A percentile compares a stretch with the other conserved stretches of the same genome.
phyloP scores from a whole-genome alignment of 2,888 invertebrate species.

The Polydesmus complanatus region DNA sequence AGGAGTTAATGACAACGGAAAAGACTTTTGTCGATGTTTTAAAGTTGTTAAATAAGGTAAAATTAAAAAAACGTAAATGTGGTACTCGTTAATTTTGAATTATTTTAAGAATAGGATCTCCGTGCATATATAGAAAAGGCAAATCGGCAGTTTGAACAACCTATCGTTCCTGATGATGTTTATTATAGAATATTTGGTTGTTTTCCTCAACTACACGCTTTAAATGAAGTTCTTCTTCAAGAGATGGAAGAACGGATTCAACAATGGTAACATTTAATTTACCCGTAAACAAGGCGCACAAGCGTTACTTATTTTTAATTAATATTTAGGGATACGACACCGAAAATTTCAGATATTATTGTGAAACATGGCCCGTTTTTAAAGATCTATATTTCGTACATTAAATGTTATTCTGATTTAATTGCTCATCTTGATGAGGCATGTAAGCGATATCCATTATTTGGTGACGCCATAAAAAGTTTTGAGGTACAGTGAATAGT shows the following conservation, averaged over 20 bases:
- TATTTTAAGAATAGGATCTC: slow-evolving; percentile 32
- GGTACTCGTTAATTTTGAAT: neutral
- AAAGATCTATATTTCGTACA: slow-evolving; percentile 42
- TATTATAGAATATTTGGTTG: slow-evolving; percentile 38
- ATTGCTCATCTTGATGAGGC: slow-evolving; percentile 38
- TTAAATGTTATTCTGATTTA: slow-evolving; percentile 40
- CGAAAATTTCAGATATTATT: slow-evolving; percentile 42
- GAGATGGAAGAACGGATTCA: slow-evolving; percentile 38
- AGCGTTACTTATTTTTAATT: no score
- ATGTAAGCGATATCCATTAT: slow-evolving; percentile 36
- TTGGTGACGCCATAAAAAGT: slow-evolving; percentile 36
- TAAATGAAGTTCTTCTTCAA: slow-evolving; percentile 40
- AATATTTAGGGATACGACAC: slow-evolving; percentile 27
- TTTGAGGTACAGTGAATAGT: slow-evolving; percentile 33
- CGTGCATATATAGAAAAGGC: slow-evolving; percentile 30
- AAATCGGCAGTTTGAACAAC: slow-evolving; percentile 22
- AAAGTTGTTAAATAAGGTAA: slow-evolving; percentile 37
- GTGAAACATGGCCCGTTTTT: slow-evolving; percentile 45
- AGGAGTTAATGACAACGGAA: slow-evolving; percentile 43
- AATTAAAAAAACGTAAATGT: slow-evolving; percentile 5
- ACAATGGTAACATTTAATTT: slow-evolving; percentile 36
- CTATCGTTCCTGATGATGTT: slow-evolving; percentile 35
- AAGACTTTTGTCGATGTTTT: slow-evolving; percentile 41
- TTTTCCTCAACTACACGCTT: slow-evolving; percentile 39
- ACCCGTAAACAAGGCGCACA: no score